Evolutionary conservation across 1,140 invertebrate genomes (phyloP), one percentile per base, ranked within the genome.

Genomic region (Musca domestica): DNA sequence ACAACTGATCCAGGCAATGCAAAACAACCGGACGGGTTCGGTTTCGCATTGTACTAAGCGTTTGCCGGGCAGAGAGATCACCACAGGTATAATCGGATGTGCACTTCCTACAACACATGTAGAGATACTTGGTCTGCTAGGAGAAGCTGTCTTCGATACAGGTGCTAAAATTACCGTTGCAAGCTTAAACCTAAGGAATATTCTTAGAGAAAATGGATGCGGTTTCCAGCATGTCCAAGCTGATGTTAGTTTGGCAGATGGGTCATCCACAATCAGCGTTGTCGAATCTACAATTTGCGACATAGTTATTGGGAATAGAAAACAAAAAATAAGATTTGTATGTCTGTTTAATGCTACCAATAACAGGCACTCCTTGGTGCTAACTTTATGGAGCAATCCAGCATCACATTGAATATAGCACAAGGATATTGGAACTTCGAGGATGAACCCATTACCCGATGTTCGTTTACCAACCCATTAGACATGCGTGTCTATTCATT

Each of bases 351-450:
- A 51, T 51, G 20, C 20, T 12, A 27, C 22, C 6, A 19, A 63
- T 17, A 34, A 63, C n/a, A 34, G 14, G 19, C 58, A 17, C 58
- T 63, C 34, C 27, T 49, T 49, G 48, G 48, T 49, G 48, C 12
- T 6, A n/a, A 49, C n/a, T 49, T 49, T 6, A 63, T 63, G 58
- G 58, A 63, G 20, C 61, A 64, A 5, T n/a, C n/a, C n/a, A n/a
- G n/a, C n/a, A n/a, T n/a, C n/a, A n/a, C n/a, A n/a, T n/a, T n/a
- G n/a, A n/a, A n/a, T n/a, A n/a, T n/a, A n/a, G n/a, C n/a, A n/a
- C n/a, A n/a, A n/a, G n/a, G n/a, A n/a, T n/a, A n/a, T n/a, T n/a
- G n/a, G n/a, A n/a, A n/a, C n/a, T n/a, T n/a, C n/a, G n/a, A n/a
- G n/a, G n/a, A n/a, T n/a, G 12, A 63, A 63, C 58, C 58, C 10